Evolutionary conservation across 2,797 vertebrate genomes (phyloP), one percentile per base, ranked within the genome.

Genomic region (Alectoris magna): DNA sequence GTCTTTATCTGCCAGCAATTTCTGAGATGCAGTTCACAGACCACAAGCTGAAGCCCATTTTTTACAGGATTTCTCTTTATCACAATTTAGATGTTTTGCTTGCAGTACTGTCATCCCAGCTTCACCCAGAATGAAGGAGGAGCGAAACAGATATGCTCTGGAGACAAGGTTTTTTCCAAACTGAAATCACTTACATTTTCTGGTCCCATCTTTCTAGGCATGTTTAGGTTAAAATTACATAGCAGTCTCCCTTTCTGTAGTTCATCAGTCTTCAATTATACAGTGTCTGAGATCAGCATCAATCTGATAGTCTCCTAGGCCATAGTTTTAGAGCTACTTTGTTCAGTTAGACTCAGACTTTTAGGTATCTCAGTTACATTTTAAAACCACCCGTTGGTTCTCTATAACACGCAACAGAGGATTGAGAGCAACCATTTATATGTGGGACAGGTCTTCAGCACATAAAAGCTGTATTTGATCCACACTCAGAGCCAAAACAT

Each of bases 1-100:
- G 76, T 93, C 60, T 72, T 96, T 64, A 88, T 70, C 82, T 91
- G 79, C 19, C 10, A 11, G 14, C 23, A 8, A 11, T 82, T 95
- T 90, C 74, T 34, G 60, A 95, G 53, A 39, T 56, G 60, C 0
- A 0, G 36, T 46, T 88, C 80, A 68, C 27, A 91, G 56, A 91
- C n/a, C 26, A 63, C 2, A 0, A 0, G 24, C 31, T 73, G 22
- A 81, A 95, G 93, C 74, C 17, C 13, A 43, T 5, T 80, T 90
- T 49, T 77, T 27, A 51, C 5, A 77, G 90, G 5, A 27, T 15
- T 19, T 0, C 0, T 74, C 70, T 67, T 60, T 36, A 90, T 71
- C 9, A 13, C 8, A 92, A 27, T 56, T 74, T 34, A 88, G n/a
- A 10, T 56, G 19, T 48, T 92, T 85, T 75, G 22, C 51, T 72